A percentile compares a stretch with the other conserved stretches of the same genome.
phyloP scores from a whole-genome alignment of 1,140 invertebrate genomes.

The Drosophila miranda region DNA sequence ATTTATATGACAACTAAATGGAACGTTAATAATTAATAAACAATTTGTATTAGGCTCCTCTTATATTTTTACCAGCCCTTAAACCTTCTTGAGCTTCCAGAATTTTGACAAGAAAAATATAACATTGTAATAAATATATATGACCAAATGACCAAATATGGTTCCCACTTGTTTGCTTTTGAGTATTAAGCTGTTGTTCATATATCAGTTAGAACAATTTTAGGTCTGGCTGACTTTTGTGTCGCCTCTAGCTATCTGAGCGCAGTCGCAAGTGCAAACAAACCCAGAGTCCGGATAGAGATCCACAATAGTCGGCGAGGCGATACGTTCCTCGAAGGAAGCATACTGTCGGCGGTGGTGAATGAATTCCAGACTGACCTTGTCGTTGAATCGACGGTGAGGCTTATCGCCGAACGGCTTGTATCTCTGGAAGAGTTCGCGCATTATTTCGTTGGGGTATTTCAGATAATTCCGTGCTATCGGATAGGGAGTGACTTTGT shows the following conservation, averaged over 20 bases:
- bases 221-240: constrained; percentile 35
- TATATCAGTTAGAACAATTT: background rate
- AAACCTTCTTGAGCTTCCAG: background rate
- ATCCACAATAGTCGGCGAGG: constrained; percentile 30
- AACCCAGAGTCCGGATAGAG: constrained; percentile 38
- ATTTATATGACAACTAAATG: constrained; percentile 27
- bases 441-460: constrained; percentile 68
- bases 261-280: constrained; percentile 52
- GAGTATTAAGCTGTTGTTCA: background rate
- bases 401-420: constrained; percentile 36
- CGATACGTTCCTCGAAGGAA: constrained; percentile 50
- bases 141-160: too few relatives aligned
- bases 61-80: background rate
- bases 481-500: constrained; percentile 55
- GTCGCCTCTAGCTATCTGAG: constrained; percentile 19
- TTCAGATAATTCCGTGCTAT: constrained; percentile 54
- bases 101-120: too few relatives aligned
- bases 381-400: constrained; percentile 55
- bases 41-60: constrained; percentile 33
- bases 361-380: constrained; percentile 51
- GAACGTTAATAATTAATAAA: constrained; percentile 43
- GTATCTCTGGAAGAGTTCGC: constrained; percentile 60
- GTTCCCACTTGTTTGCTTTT: background rate
- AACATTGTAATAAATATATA: too few relatives aligned
- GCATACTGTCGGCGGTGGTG: constrained; percentile 45